Evolutionary conservation across 1,140 invertebrate genomes (phyloP), one percentile per base, ranked within the genome.

Genomic region (Drosophila mauritiana): DNA sequence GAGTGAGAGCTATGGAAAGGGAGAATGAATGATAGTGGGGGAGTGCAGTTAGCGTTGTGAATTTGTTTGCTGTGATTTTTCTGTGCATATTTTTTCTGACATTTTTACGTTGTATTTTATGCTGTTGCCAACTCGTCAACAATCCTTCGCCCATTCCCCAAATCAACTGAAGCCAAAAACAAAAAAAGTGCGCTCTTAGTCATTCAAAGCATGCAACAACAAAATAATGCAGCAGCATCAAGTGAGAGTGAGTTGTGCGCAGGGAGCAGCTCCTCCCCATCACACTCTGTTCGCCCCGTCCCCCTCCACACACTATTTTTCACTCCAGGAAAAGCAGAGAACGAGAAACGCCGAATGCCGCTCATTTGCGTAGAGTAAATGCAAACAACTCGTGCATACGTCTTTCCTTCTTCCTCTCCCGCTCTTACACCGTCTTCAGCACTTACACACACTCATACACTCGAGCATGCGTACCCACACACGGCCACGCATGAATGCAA

Each of bases 281-380:
- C n/a, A 8, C 10, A 11, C 25, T 37, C 7, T 27, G 5, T 13
- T 20, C 31, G n/a, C 56, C 20, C 20, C 20, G 17, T 17, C 34
- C 42, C 42, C 15, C 49, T 13, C 8, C 17, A 3, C 59, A 37
- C 25, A 27, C n/a, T 27, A 17, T 34, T 51, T 31, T 46, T 62
- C 36, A 69, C 68, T 43, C 31, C 37, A 56, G 63, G 78, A 82
- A 70, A 79, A 76, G 52, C 58, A 43, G 62, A 65, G 54, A 77
- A 79, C 53, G 68, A 86, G 63, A 68, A 80, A 85, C 67, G 49
- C 31, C 65, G 31, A 88, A 75, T 52, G 83, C 51, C 83, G 83
- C 84, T 89, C 83, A 88, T 86, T 86, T 86, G 83, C 83, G 83
- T 86, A 86, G 83, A 88, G 83, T 86, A 88, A 88, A 82, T 82